These are phyloP conservation scores for Tetranychus piercei DNA, from an alignment of 2,888 invertebrate species.

Conservation along the genomic window DNA sequence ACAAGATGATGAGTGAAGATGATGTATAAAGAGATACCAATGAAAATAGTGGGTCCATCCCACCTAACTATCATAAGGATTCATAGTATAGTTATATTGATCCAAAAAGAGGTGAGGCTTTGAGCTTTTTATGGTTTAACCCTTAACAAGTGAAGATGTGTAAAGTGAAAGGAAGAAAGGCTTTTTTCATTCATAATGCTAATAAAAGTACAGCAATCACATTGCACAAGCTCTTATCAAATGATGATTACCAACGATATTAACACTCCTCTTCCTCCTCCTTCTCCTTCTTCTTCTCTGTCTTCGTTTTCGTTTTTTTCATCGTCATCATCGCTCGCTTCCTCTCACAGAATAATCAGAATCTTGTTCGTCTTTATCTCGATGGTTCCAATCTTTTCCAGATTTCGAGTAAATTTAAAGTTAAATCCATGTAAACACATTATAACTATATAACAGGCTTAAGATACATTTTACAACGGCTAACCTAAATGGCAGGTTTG, in stretches of 20 bases:
- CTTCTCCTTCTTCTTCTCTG: background rate
- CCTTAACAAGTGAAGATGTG: background rate
- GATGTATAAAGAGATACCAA: background rate
- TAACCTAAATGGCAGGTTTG: too few species aligned
- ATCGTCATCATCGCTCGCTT: background rate
- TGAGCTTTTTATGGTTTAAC: background rate
- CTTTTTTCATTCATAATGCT: too few species aligned
- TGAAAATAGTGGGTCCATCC: background rate
- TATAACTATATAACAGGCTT: too few species aligned
- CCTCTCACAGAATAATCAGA: background rate
- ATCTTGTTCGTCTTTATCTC: too few species aligned
- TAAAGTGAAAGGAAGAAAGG: background rate
- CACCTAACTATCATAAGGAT: background rate
- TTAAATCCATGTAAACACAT: too few species aligned
- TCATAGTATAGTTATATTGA: background rate
- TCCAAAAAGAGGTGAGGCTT: background rate
- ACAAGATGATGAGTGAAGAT: background rate
- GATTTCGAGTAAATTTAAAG: too few species aligned
- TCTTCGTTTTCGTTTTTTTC: background rate
- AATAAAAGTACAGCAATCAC: too few species aligned
- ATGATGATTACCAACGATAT: too few species aligned
- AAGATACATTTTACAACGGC: too few species aligned
- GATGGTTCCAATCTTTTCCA: too few species aligned
- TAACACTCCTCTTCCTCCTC: too few species aligned
- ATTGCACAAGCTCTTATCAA: too few species aligned